Evolutionary conservation across 2,888 invertebrate species (phyloP).

Genomic region (Meiosimyza decipiens): DNA sequence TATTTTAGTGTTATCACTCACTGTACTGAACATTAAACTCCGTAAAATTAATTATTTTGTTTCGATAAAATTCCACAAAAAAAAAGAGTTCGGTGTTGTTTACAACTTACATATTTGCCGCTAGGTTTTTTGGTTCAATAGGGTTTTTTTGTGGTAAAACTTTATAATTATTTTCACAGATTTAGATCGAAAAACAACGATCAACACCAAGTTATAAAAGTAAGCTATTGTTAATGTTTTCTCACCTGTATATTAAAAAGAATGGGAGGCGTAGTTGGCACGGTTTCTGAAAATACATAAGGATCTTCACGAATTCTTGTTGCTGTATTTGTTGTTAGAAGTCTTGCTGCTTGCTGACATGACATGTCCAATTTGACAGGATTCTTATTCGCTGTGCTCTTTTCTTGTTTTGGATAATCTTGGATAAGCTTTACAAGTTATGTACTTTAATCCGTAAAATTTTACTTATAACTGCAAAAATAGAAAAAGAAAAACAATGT

Average conservation of each 20-base stretch:
- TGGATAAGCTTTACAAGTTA: background rate
- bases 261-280: slow-evolving; percentile 64
- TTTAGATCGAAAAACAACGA: too few relatives aligned
- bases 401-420: slow-evolving; percentile 29
- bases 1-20: too few relatives aligned
- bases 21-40: too few relatives aligned
- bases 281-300: slow-evolving; percentile 67
- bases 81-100: too few relatives aligned
- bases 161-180: background rate
- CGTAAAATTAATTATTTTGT: too few relatives aligned
- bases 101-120: too few relatives aligned
- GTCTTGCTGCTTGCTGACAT: slow-evolving; percentile 67
- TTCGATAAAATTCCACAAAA: too few relatives aligned
- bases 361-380: slow-evolving; percentile 64
- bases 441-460: background rate
- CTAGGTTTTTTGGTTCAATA: too few relatives aligned
- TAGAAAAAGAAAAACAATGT: slow-evolving; percentile 2
- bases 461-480: background rate
- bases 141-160: too few relatives aligned
- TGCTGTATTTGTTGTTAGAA: slow-evolving; percentile 53
- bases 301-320: slow-evolving; percentile 62
- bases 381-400: slow-evolving; percentile 20
- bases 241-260: slow-evolving; percentile 66
- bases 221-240: background rate
- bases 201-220: too few relatives aligned